phyloP scores from a whole-genome alignment of 2,113 vertebrate species.

The Stigmatopora argus region DNA sequence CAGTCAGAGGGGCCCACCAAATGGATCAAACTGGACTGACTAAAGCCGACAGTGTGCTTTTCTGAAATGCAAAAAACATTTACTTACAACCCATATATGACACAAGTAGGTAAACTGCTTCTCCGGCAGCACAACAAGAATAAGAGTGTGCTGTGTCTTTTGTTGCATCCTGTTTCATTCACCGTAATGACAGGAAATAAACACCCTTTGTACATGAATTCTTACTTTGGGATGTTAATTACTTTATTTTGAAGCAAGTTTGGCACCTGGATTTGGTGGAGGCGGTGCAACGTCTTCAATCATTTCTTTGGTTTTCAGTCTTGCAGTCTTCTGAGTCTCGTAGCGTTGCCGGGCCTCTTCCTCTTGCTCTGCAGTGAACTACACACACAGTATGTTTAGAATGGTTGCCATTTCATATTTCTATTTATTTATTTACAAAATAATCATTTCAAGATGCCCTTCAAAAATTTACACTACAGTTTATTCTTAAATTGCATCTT shows the following conservation, averaged over 20 bases:
- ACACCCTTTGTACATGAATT: background rate
- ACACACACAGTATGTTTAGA: background rate
- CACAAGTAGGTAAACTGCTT: background rate
- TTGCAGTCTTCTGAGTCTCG: constrained; percentile 84
- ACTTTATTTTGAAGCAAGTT: background rate
- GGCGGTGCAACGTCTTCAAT: constrained; percentile 71
- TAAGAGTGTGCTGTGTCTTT: constrained; percentile 62
- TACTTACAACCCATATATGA: background rate
- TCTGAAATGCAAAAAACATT: constrained; percentile 66
- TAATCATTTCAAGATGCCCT: too few relatives aligned
- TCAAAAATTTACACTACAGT: too few relatives aligned
- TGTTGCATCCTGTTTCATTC: constrained; percentile 65
- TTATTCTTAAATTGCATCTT: too few relatives aligned
- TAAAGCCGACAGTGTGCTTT: constrained; percentile 81
- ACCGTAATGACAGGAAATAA: constrained; percentile 22
- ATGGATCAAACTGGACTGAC: constrained; percentile 94
- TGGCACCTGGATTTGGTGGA: constrained; percentile 75
- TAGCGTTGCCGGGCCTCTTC: constrained; percentile 86
- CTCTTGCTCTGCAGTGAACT: constrained; percentile 81
- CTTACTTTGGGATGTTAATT: background rate
- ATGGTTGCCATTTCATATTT: background rate
- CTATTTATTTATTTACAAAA: too few relatives aligned
- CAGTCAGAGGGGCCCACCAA: constrained; percentile 91
- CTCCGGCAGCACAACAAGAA: background rate
- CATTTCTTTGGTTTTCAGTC: constrained; percentile 80